These are phyloP conservation scores for Tipula vernalis DNA, from an alignment of 2,888 invertebrate genomes.

Conservation along the genomic window DNA sequence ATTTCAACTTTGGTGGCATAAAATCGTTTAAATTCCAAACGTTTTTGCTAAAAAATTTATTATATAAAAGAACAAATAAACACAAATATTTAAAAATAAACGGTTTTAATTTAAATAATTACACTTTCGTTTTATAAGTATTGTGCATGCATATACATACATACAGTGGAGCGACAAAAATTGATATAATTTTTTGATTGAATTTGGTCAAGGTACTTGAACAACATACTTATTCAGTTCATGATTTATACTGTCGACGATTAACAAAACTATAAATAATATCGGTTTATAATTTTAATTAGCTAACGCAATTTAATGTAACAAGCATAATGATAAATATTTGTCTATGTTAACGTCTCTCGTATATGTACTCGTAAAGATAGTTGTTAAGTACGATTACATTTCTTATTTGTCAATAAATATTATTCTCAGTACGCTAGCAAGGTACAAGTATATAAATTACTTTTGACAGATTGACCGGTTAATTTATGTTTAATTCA, in stretches of 20 bases:
- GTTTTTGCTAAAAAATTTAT: neutral
- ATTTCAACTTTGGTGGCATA: slow-evolving; percentile 5
- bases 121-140: neutral
- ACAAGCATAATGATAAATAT: neutral
- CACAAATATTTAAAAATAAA: neutral
- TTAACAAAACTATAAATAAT: neutral
- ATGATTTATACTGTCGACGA: neutral
- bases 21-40: slow-evolving; percentile 9
- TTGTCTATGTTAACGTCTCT: neutral
- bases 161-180: neutral
- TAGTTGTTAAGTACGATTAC: neutral
- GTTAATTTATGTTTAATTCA: neutral
- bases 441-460: neutral
- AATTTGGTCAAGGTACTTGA: neutral
- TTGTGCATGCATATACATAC: neutral
- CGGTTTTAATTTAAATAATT: neutral
- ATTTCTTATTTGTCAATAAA: neutral
- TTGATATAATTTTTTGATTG: neutral
- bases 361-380: neutral
- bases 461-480: neutral
- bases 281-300: neutral
- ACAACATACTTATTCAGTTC: neutral
- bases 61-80: neutral
- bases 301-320: neutral
- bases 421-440: neutral